Percentiles rank a stretch among this genome's conserved stretches.
Evolutionary conservation across 2,797 vertebrate species (phyloP).

Genomic region (Acanthurus tractus): DNA sequence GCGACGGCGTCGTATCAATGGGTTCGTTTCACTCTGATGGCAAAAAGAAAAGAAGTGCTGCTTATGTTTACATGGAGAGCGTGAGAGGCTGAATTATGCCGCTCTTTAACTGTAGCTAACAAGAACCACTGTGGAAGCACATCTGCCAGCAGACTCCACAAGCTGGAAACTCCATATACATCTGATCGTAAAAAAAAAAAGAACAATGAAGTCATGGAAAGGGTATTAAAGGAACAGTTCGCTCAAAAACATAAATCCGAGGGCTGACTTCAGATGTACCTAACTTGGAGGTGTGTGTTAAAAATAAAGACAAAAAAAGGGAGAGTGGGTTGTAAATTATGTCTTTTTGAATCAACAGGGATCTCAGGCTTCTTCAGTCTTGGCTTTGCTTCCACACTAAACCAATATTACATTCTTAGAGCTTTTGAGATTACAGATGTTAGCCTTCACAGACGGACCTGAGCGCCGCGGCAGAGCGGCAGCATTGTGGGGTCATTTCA

Average conservation of each 20-base stretch:
- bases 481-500: too few relatives aligned
- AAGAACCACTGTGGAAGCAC: conserved; percentile 56
- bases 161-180: conserved; percentile 52
- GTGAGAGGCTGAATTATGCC: conserved; percentile 53
- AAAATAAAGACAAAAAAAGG: too few relatives aligned
- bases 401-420: too few relatives aligned
- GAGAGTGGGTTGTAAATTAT: too few relatives aligned
- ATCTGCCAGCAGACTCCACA: conserved; percentile 59
- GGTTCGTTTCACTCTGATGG: conserved; percentile 39
- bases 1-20: neutral
- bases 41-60: conserved; percentile 59
- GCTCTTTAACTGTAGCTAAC: conserved; percentile 60
- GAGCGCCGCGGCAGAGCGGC: too few relatives aligned
- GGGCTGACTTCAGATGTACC: too few relatives aligned
- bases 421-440: too few relatives aligned
- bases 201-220: conserved; percentile 56
- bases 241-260: conserved; percentile 30
- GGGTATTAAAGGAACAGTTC: conserved; percentile 47
- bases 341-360: too few relatives aligned
- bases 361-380: too few relatives aligned
- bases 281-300: too few relatives aligned
- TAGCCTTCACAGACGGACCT: too few relatives aligned
- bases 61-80: conserved; percentile 51
- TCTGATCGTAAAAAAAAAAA: conserved; percentile 60
- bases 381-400: too few relatives aligned